phyloP scores from a whole-genome alignment of 2,888 invertebrate genomes.

The Drosophila prolongata region DNA sequence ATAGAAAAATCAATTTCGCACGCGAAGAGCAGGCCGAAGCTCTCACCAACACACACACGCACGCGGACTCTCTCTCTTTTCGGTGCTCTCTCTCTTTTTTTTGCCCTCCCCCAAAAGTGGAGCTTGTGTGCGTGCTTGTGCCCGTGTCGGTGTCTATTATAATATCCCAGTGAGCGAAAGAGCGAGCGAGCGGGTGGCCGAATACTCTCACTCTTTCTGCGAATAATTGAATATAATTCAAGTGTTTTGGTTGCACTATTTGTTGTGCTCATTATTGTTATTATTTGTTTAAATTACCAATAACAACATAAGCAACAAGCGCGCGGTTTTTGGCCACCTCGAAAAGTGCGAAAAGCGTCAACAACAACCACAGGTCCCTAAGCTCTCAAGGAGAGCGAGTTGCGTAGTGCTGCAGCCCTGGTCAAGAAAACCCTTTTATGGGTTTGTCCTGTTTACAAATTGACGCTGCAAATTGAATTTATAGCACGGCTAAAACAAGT shows the following conservation, averaged over 20 bases:
- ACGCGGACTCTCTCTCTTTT: constrained; percentile 12
- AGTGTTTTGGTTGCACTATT: constrained; percentile 77
- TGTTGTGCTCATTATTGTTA: constrained; percentile 75
- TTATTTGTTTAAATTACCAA: constrained; percentile 75
- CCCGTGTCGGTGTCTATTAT: constrained; percentile 59
- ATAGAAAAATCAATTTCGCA: constrained; percentile 80
- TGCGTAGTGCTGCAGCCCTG: constrained; percentile 54
- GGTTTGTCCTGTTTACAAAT: constrained; percentile 71
- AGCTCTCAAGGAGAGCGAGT: constrained; percentile 25
- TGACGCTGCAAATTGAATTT: constrained; percentile 71
- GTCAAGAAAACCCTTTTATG: constrained; percentile 64
- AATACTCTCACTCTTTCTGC: constrained; percentile 42
- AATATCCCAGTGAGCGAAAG: constrained; percentile 48
- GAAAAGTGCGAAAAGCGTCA: constrained; percentile 4
- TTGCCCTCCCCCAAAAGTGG: constrained; percentile 32
- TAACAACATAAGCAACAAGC: constrained; percentile 48
- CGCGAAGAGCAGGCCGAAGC: constrained; percentile 49
- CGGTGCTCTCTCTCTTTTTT: constrained; percentile 33
- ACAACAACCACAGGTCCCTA: constrained; percentile 14
- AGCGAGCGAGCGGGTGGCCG: constrained; percentile 49
- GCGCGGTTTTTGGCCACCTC: constrained; percentile 47
- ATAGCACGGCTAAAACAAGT: constrained; percentile 49
- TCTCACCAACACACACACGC: constrained; percentile 33
- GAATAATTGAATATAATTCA: constrained; percentile 76
- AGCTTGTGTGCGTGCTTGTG: constrained; percentile 46